Evolutionary conservation across 2,113 vertebrate genomes (phyloP), one percentile per base, ranked within the genome.

Genomic region (Alexandromys fortis): DNA sequence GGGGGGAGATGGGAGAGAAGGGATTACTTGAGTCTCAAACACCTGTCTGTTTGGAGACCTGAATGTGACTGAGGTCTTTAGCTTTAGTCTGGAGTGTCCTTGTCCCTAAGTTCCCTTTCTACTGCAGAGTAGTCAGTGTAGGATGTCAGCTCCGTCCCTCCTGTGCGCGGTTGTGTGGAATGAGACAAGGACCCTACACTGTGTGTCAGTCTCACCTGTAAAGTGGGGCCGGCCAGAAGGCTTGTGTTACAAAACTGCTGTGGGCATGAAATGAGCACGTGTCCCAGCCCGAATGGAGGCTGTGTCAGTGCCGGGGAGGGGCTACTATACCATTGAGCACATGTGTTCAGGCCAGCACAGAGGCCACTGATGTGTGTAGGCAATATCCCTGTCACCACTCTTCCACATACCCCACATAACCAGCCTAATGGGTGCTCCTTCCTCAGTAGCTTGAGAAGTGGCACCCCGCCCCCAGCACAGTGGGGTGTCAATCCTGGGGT

Each of bases 161-260:
- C 86, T 63, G 42, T 79, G 89, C 4, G 17, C 38, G 45, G 12
- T 12, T 58, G 35, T 38, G 42, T n/a, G 30, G 61, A 26, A 22
- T 45, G 63, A 49, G 70, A 45, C 33, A 17, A 49, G 38, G 19
- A 70, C 10, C 1, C 63, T 45, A 91, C 70, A 52, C 73, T 94
- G 82, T 94, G 97, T 91, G 95, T 96, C 98, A 98, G 95, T 83
- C 61, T 91, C 67, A 49, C 81, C 86, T 72, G 52, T 90, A 75
- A 88, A 90, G 49, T 68, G 75, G 81, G 19, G 55, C 72, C 45
- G 16, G 58, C 30, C 14, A 7, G 30, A 47, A 85, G 76, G 72
- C 14, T 17, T 22, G 13, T 30, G 65, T 73, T 9, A 5, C 26
- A 21, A 47, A 63, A 67, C 45, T 45, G 19, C 58, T 58, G 22